Evolutionary conservation across 2,797 vertebrate genomes (phyloP).

Genomic region (Anguilla megastoma): DNA sequence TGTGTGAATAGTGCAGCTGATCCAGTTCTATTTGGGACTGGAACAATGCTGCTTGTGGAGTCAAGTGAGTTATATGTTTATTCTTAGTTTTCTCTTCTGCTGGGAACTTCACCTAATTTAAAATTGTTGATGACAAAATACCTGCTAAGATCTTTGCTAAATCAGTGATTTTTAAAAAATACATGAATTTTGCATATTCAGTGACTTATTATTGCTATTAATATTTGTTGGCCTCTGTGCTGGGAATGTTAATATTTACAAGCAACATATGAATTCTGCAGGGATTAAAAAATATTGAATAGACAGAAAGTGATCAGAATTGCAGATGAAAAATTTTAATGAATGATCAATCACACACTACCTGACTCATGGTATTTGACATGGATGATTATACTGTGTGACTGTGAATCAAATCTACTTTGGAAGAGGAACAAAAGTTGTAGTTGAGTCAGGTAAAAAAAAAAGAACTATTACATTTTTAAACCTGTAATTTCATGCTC

Average conservation of each 20-base stretch:
- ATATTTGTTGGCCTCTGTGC: neutral
- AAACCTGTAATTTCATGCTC: neutral
- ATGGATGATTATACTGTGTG: constrained; percentile 2
- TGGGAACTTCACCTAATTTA: neutral
- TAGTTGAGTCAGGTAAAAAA: neutral
- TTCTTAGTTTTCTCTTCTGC: neutral
- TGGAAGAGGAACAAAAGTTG: constrained; percentile 1
- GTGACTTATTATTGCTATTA: neutral
- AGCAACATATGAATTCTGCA: neutral
- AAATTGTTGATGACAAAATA: neutral
- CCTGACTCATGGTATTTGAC: constrained; percentile 13
- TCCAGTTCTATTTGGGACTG: constrained; percentile 53
- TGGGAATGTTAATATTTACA: neutral
- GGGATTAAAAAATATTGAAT: neutral
- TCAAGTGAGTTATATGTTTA: constrained; percentile 24
- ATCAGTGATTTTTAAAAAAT: neutral
- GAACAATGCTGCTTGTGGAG: constrained; percentile 55
- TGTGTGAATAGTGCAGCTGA: constrained; percentile 53
- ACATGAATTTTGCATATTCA: neutral
- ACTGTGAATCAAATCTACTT: neutral
- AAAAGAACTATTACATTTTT: neutral
- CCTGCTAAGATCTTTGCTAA: neutral
- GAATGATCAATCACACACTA: neutral
- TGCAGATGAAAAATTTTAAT: neutral
- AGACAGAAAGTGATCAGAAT: neutral